These are phyloP conservation scores for Chromis chromis DNA, from an alignment of 2,797 vertebrate species.

Conservation along the genomic window DNA sequence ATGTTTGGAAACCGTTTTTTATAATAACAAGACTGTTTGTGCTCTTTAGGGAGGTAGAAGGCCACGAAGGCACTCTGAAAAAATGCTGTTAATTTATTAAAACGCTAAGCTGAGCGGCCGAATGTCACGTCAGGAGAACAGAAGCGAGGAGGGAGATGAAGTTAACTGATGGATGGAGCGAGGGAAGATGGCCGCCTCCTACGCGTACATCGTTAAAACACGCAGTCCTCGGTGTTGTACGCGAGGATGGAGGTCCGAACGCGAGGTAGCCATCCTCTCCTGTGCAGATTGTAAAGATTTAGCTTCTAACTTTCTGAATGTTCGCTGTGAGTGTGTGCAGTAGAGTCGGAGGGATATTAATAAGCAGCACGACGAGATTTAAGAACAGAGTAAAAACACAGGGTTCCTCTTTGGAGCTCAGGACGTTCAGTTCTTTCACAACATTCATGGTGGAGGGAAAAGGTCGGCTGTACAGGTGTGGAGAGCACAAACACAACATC, in stretches of 20 bases:
- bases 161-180: constrained; percentile 3
- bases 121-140: constrained; percentile 34
- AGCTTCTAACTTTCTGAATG: not conserved
- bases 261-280: not conserved
- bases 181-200: constrained; percentile 26
- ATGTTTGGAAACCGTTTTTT: constrained; percentile 26
- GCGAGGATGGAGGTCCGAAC: constrained; percentile 33
- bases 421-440: constrained; percentile 60
- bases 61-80: constrained; percentile 74
- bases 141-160: constrained; percentile 8
- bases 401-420: constrained; percentile 74
- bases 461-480: constrained; percentile 48
- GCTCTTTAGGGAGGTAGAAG: constrained; percentile 79
- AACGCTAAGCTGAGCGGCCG: constrained; percentile 31
- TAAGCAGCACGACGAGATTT: constrained; percentile 67
- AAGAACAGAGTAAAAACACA: constrained; percentile 57
- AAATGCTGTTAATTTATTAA: constrained; percentile 49
- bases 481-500: constrained; percentile 60
- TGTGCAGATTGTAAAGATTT: too few relatives aligned
- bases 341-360: constrained; percentile 16
- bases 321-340: constrained; percentile 20
- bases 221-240: not conserved
- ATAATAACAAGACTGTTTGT: constrained; percentile 64
- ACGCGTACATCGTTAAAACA: not conserved
- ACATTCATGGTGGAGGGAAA: constrained; percentile 62